These are phyloP conservation scores for Pantherophis guttatus DNA, from an alignment of 2,113 vertebrate genomes.

Conservation along the genomic window DNA sequence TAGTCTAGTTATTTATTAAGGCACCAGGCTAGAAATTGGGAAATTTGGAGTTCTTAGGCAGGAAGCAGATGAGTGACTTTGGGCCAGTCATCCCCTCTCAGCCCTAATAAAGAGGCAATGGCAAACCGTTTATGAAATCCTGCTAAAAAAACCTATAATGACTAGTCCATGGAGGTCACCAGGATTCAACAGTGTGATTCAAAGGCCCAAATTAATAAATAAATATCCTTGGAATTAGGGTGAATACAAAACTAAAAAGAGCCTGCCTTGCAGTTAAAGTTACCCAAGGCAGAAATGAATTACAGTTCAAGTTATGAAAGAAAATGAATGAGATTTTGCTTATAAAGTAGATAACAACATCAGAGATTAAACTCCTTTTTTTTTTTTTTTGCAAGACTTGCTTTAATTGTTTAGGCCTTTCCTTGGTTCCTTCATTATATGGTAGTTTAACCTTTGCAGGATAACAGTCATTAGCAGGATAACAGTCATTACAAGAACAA, in stretches of 20 bases:
- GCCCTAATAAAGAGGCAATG: not conserved
- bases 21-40: not conserved
- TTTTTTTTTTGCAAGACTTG: constrained; percentile 6
- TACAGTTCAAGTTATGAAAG: not conserved
- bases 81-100: not conserved
- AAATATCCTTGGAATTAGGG: not conserved
- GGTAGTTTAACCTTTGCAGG: constrained; percentile 4
- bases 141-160: not conserved
- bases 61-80: not conserved
- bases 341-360: not conserved
- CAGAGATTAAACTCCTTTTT: not conserved
- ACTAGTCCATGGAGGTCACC: not conserved
- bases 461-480: constrained; percentile 1
- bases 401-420: not conserved
- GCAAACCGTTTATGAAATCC: not conserved
- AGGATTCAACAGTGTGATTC: not conserved
- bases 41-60: not conserved
- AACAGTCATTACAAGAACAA: constrained; percentile 4
- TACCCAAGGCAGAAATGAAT: not conserved
- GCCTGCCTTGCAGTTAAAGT: not conserved
- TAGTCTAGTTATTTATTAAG: not conserved
- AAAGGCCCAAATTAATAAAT: not conserved
- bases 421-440: constrained; percentile 24
- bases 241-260: not conserved
- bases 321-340: not conserved